Conservation (phyloP, 2,113 vertebrate genomes). For the Neodon shergylaensis region DNA sequence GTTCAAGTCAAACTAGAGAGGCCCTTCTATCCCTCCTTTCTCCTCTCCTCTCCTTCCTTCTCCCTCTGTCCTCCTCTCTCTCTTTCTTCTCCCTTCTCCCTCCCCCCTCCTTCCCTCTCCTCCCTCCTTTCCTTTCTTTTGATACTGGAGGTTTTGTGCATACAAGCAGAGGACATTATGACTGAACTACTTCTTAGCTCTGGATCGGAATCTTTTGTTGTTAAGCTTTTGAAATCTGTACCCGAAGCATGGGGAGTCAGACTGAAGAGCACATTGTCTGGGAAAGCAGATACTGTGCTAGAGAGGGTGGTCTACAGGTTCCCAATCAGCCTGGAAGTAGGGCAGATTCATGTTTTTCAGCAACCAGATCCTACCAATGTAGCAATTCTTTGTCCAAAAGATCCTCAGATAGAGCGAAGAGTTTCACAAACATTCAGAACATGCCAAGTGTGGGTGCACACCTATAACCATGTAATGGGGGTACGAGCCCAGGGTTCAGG, state of each 20-base stretch:
- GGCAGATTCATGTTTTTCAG: conserved; percentile 7
- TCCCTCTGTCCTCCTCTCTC: no score
- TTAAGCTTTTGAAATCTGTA: background rate
- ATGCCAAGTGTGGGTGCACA: background rate
- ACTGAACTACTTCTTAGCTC: background rate
- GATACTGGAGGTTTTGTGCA: background rate
- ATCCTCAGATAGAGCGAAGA: background rate
- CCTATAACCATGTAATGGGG: background rate
- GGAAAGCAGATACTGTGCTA: background rate
- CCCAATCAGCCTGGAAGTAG: background rate
- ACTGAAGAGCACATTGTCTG: background rate
- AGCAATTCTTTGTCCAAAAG: background rate
- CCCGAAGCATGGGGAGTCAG: background rate
- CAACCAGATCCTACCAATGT: background rate
- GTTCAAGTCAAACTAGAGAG: background rate
- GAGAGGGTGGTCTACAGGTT: background rate
- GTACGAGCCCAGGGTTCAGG: background rate
- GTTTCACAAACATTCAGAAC: background rate
- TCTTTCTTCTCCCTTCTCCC: no score
- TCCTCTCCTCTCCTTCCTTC: background rate
- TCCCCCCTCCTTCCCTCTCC: background rate
- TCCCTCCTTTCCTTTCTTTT: background rate
- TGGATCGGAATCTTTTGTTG: background rate
- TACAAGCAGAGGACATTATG: background rate
- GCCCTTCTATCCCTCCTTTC: background rate